These are phyloP conservation scores for Poeciliopsis occidentalis DNA, from an alignment of 2,113 vertebrate species.

Conservation along the genomic window DNA sequence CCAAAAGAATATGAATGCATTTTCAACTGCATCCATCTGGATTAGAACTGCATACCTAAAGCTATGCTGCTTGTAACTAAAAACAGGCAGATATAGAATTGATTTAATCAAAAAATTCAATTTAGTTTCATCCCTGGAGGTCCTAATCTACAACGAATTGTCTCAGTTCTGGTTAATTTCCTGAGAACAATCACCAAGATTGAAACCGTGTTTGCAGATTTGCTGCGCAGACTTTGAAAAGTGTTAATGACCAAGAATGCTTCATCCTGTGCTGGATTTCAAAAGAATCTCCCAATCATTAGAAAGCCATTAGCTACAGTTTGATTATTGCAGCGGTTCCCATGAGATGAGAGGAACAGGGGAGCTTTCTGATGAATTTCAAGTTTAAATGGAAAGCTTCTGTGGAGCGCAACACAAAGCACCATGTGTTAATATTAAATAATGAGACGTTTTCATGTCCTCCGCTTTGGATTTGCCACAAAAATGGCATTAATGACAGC, in stretches of 20 bases:
- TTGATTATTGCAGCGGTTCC: constrained; percentile 64
- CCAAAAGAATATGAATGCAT: neutral
- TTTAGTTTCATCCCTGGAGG: constrained; percentile 14
- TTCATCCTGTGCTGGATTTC: constrained; percentile 43
- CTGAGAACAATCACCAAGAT: constrained; percentile 31
- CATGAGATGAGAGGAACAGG: constrained; percentile 64
- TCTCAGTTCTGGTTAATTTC: constrained; percentile 32
- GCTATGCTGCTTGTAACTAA: neutral
- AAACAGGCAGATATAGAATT: constrained; percentile 2
- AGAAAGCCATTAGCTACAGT: constrained; percentile 33
- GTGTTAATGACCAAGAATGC: constrained; percentile 46
- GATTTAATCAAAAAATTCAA: constrained; percentile 13
- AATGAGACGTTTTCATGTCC: constrained; percentile 78
- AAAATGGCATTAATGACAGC: constrained; percentile 69
- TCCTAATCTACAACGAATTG: constrained; percentile 35
- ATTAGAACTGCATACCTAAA: neutral
- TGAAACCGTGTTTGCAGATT: constrained; percentile 46
- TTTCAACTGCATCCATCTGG: neutral
- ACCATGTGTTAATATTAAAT: constrained; percentile 78
- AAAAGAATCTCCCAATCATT: constrained; percentile 53
- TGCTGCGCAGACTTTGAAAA: constrained; percentile 29
- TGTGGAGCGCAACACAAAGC: constrained; percentile 75
- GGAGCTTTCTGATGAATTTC: constrained; percentile 65
- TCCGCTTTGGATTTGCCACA: constrained; percentile 66
- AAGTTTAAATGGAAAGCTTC: constrained; percentile 79